Percentiles rank a stretch among this genome's conserved stretches.
Conservation (phyloP, 2,113 vertebrate species). For the Oplegnathus fasciatus region DNA sequence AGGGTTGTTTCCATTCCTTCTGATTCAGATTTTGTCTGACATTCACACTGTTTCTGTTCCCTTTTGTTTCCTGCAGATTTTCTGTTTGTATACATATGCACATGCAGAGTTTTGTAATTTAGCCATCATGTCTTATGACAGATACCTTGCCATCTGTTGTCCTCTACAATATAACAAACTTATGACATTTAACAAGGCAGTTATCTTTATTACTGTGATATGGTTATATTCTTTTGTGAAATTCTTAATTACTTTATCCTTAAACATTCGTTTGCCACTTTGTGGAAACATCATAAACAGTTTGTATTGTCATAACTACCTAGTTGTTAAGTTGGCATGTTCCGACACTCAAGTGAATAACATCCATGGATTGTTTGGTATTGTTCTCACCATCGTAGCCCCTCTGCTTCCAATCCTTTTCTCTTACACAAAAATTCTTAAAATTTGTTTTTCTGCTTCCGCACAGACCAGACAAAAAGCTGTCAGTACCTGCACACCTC, state of each 20-base stretch:
- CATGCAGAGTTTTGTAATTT: conserved; percentile 34
- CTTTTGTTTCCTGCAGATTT: conserved; percentile 60
- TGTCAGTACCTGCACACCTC: conserved; percentile 50
- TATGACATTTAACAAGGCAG: conserved; percentile 9
- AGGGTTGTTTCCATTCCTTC: conserved; percentile 20
- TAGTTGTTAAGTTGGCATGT: conserved; percentile 32
- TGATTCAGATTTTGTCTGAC: conserved; percentile 39
- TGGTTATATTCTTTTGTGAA: conserved; percentile 60
- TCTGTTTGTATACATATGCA: conserved; percentile 66
- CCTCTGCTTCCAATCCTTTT: conserved; percentile 40
- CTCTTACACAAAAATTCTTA: conserved; percentile 26
- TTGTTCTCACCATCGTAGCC: neutral
- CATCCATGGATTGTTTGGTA: conserved; percentile 25
- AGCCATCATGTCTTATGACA: conserved; percentile 42
- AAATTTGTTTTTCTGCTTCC: conserved; percentile 5
- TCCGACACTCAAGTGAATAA: conserved; percentile 26
- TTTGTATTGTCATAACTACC: conserved; percentile 53
- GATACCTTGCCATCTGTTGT: conserved; percentile 33
- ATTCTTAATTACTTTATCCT: neutral
- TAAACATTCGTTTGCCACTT: conserved; percentile 24
- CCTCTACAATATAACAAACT: conserved; percentile 32
- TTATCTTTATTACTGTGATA: neutral
- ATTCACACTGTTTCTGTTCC: conserved; percentile 18
- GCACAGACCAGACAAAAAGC: conserved; percentile 34
- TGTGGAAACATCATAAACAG: conserved; percentile 46